A percentile compares a stretch with the other conserved stretches of the same genome.
Evolutionary conservation across 2,888 invertebrate species (phyloP).

Genomic region (Salpingus planirostris): DNA sequence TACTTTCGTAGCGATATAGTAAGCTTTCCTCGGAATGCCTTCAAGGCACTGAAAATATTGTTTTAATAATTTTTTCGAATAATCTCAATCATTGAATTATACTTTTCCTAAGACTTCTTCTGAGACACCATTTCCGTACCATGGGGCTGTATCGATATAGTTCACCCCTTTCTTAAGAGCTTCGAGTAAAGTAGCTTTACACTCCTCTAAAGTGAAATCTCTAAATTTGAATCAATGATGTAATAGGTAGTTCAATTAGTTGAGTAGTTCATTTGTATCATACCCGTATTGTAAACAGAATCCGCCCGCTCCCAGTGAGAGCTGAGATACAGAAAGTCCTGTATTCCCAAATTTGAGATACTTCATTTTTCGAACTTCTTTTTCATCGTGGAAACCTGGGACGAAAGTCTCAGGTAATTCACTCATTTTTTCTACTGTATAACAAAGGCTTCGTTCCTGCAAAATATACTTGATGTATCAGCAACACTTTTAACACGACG

Average conservation of each 20-base stretch:
- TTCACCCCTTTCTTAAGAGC: constrained; percentile 76
- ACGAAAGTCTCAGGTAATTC: constrained; percentile 52
- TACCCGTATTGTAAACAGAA: constrained; percentile 69
- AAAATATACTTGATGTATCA: too few species aligned
- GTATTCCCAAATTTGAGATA: constrained; percentile 68
- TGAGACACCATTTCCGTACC: constrained; percentile 83
- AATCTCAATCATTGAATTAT: constrained; percentile 6
- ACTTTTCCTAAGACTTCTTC: constrained; percentile 77
- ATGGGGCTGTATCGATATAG: constrained; percentile 87
- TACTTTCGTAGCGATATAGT: constrained; percentile 87
- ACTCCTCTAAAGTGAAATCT: constrained; percentile 2
- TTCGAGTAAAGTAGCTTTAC: constrained; percentile 57
- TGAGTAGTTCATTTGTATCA: constrained; percentile 17
- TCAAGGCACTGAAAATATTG: constrained; percentile 54
- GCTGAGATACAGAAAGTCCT: constrained; percentile 58
- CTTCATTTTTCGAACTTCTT: constrained; percentile 56
- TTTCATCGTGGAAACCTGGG: constrained; percentile 54
- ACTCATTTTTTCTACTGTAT: too few species aligned
- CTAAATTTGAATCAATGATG: not conserved
- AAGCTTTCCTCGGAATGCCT: constrained; percentile 70
- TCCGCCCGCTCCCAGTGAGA: constrained; percentile 68
- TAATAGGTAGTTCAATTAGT: not conserved
- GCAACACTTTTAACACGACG: too few species aligned
- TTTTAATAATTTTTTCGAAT: too few species aligned
- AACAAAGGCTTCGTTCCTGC: too few species aligned